A percentile compares a stretch with the other conserved stretches of the same genome.
These are phyloP conservation scores for Trichoplusia ni DNA, from an alignment of 1,140 invertebrate genomes.

Conservation along the genomic window DNA sequence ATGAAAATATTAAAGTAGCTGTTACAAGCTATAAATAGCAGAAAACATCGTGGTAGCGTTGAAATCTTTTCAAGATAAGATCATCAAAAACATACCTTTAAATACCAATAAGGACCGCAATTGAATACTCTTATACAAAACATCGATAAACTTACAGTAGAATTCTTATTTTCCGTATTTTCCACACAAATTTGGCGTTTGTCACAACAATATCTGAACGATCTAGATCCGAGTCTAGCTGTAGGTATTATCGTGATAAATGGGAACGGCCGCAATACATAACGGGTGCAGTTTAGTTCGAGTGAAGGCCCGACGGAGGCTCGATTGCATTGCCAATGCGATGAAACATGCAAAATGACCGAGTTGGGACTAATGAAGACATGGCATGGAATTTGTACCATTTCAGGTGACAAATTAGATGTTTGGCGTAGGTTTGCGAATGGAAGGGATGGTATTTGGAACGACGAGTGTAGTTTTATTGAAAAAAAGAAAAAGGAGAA, in stretches of 20 bases:
- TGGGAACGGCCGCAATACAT: conserved; percentile 53
- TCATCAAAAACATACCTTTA: too few species aligned
- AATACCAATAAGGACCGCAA: too few species aligned
- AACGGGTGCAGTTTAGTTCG: conserved; percentile 41
- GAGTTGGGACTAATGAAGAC: conserved; percentile 44
- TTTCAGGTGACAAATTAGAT: conserved; percentile 19
- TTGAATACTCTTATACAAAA: too few species aligned
- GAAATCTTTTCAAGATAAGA: too few species aligned
- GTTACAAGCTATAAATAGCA: too few species aligned
- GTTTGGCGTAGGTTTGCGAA: conserved; percentile 3
- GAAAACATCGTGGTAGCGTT: too few species aligned
- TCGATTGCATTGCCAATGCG: conserved; percentile 51
- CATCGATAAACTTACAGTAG: too few species aligned
- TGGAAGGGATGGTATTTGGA: conserved; percentile 10
- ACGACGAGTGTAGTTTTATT: too few species aligned
- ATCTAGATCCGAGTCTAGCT: neutral
- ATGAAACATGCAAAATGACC: conserved; percentile 48
- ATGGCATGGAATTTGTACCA: conserved; percentile 31
- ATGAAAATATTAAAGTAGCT: too few species aligned
- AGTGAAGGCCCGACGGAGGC: conserved; percentile 43
- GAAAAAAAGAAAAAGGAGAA: too few species aligned
- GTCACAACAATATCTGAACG: conserved; percentile 9
- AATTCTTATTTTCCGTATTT: neutral
- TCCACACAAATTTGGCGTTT: neutral
- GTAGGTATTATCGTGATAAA: conserved; percentile 50